Evolutionary conservation across 2,888 invertebrate genomes (phyloP).

Genomic region (Pasiphila rectangulata): DNA sequence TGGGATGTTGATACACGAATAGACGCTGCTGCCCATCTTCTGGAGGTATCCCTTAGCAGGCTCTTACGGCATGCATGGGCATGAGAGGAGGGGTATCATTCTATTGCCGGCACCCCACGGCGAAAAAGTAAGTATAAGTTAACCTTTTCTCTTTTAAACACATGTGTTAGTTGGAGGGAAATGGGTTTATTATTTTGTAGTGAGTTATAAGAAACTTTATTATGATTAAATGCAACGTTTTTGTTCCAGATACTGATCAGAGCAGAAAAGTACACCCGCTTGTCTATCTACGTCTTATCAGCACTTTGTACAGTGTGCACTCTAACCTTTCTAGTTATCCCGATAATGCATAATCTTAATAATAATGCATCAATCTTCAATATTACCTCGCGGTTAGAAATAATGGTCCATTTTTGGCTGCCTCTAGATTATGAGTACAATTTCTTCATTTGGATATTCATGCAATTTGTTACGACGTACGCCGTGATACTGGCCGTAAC

Average conservation of each 20-base stretch:
- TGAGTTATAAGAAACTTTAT: too few relatives aligned
- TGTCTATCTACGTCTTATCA: slow-evolving; percentile 17
- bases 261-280: slow-evolving; percentile 26
- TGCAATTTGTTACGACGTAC: slow-evolving; percentile 37
- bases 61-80: too few relatives aligned
- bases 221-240: too few relatives aligned
- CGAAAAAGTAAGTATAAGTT: too few relatives aligned
- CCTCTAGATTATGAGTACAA: slow-evolving; percentile 48
- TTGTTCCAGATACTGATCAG: slow-evolving; percentile 24
- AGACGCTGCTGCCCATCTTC: too few relatives aligned
- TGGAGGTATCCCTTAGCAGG: too few relatives aligned
- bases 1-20: too few relatives aligned
- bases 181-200: too few relatives aligned
- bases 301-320: slow-evolving; percentile 16
- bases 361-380: slow-evolving; percentile 38
- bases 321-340: slow-evolving; percentile 21
- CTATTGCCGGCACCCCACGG: too few relatives aligned
- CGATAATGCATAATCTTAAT: slow-evolving; percentile 27
- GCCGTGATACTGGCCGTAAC: slow-evolving; percentile 11
- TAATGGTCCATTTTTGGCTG: slow-evolving; percentile 42
- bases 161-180: too few relatives aligned
- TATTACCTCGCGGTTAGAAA: slow-evolving; percentile 39
- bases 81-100: too few relatives aligned
- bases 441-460: slow-evolving; percentile 37
- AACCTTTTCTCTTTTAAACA: neutral